phyloP scores from a whole-genome alignment of 2,113 vertebrate species.

The Pedionomus torquatus region DNA sequence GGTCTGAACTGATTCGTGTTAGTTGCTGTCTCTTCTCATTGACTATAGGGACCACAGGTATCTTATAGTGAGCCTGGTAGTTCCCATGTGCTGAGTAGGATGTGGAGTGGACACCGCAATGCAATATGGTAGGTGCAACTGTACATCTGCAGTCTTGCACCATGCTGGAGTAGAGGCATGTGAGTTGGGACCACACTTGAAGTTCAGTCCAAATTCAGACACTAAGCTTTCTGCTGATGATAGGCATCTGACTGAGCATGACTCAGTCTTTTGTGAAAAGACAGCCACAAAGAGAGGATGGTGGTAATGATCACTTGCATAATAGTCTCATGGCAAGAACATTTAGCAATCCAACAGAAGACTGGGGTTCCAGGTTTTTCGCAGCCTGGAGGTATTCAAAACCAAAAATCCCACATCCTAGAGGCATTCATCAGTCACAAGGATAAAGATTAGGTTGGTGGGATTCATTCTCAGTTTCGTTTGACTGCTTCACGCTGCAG shows the following conservation, averaged over 20 bases:
- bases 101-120: fast-evolving
- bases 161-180: background rate
- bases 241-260: slow-evolving; percentile 29
- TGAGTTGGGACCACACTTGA: background rate
- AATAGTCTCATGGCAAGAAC: background rate
- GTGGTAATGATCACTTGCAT: background rate
- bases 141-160: background rate
- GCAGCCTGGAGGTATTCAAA: slow-evolving; percentile 1
- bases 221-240: background rate
- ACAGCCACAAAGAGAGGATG: background rate
- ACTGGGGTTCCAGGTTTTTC: background rate
- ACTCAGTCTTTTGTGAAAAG: slow-evolving; percentile 1
- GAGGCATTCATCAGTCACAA: background rate
- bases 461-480: background rate
- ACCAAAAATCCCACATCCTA: background rate
- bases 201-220: background rate
- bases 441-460: background rate
- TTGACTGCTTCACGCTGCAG: background rate
- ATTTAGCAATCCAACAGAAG: background rate
- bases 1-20: background rate
- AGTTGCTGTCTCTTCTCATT: background rate
- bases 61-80: background rate
- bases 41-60: background rate
- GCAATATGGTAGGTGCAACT: background rate
- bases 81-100: background rate